These are phyloP conservation scores for Psittacula derbiana DNA, from an alignment of 2,797 vertebrate genomes.

Conservation along the genomic window DNA sequence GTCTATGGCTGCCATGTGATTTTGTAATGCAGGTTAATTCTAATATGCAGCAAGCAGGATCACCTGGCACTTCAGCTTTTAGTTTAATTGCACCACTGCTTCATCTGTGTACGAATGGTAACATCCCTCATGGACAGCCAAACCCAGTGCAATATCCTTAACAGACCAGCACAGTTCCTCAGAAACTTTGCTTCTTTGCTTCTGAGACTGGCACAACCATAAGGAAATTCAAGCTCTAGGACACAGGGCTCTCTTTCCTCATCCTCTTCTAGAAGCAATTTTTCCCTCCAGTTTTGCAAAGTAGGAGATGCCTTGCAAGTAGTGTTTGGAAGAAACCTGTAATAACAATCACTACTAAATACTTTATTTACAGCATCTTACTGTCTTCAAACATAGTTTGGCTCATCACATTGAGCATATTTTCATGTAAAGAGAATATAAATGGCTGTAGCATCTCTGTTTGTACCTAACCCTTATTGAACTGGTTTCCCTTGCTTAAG, in stretches of 20 bases:
- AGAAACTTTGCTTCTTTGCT: conserved; percentile 44
- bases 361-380: not conserved
- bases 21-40: conserved; percentile 37
- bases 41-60: not conserved
- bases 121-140: not conserved
- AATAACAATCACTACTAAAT: not conserved
- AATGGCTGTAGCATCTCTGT: not conserved
- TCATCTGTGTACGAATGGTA: not conserved
- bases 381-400: not conserved
- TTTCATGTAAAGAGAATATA: not conserved
- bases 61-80: conserved; percentile 32
- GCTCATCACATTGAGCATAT: not conserved
- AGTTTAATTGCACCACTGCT: conserved; percentile 17
- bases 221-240: conserved; percentile 4
- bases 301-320: not conserved
- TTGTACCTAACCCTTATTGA: not conserved
- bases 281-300: not conserved
- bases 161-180: conserved; percentile 25
- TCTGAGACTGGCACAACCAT: conserved; percentile 9
- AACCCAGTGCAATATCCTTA: not conserved
- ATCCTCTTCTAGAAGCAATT: conserved; percentile 10
- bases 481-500: not conserved
- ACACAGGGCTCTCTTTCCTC: not conserved
- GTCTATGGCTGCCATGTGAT: not conserved
- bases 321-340: not conserved